A percentile compares a stretch with the other conserved stretches of the same genome.
Conservation (phyloP, 2,888 invertebrate genomes). For the Temnothorax rugatulus region DNA sequence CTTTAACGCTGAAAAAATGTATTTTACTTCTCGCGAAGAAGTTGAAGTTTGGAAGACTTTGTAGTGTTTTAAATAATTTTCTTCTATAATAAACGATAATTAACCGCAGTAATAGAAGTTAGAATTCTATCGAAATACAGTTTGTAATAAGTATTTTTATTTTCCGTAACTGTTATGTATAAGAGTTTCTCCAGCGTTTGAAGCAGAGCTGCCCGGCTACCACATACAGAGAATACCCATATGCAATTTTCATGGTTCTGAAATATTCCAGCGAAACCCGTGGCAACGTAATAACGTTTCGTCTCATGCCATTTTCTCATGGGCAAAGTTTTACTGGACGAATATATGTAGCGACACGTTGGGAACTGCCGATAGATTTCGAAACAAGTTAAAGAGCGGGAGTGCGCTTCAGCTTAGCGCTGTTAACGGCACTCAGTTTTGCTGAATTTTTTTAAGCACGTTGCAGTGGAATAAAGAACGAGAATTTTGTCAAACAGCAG, state of each 20-base stretch:
- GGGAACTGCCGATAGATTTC: conserved; percentile 12
- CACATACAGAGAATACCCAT: background rate
- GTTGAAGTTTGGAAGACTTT: background rate
- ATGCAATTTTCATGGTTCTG: background rate
- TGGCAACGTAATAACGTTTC: background rate
- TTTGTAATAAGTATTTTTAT: background rate
- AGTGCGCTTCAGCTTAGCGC: conserved; percentile 15
- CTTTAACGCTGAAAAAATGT: background rate
- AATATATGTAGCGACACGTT: background rate
- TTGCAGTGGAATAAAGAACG: background rate
- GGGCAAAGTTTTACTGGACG: background rate
- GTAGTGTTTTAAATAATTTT: background rate
- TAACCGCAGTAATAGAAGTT: background rate
- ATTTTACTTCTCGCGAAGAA: background rate
- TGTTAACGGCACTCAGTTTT: conserved; percentile 25
- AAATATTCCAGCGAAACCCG: background rate
- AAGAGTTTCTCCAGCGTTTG: background rate
- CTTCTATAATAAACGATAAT: background rate
- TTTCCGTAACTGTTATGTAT: background rate
- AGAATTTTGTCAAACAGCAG: conserved; percentile 3
- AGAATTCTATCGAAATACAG: background rate
- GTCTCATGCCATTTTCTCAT: background rate
- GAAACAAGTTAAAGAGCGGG: conserved; percentile 16
- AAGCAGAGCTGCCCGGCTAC: background rate
- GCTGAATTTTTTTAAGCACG: conserved; percentile 9